phyloP scores from a whole-genome alignment of 2,113 vertebrate genomes.

The Raphicerus campestris region DNA sequence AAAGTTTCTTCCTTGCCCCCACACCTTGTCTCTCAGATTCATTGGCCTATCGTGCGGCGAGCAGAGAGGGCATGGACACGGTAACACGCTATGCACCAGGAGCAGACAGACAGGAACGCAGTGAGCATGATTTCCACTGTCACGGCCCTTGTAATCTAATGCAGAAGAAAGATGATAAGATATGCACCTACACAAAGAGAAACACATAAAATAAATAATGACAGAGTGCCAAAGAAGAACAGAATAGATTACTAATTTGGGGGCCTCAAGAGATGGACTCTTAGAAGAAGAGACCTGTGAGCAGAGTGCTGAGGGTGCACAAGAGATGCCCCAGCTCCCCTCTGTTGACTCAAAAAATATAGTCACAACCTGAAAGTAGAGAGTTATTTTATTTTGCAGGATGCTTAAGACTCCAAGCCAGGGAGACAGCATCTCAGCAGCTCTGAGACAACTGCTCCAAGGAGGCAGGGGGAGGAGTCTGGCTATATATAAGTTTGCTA shows the following conservation, averaged over 20 bases:
- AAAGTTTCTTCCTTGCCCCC: neutral
- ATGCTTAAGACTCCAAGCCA: neutral
- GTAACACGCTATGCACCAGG: too few species aligned
- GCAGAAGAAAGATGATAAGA: neutral
- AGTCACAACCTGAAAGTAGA: neutral
- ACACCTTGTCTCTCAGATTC: neutral
- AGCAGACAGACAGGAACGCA: rapidly evolving
- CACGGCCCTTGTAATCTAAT: neutral
- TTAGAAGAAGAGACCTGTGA: neutral
- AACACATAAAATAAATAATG: neutral
- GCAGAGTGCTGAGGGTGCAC: neutral
- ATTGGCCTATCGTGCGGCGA: rapidly evolving
- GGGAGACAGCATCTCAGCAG: neutral
- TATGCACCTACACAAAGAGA: neutral
- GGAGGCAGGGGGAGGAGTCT: neutral
- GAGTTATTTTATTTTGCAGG: neutral
- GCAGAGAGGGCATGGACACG: rapidly evolving
- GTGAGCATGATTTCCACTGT: neutral
- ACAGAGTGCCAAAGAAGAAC: neutral
- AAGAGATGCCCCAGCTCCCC: neutral
- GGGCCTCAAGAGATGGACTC: neutral
- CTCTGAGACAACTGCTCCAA: neutral
- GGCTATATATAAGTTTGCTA: neutral
- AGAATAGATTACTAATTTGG: neutral
- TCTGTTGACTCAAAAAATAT: neutral